These are phyloP conservation scores for Pristiophorus japonicus DNA, from an alignment of 2,113 vertebrate species.

Conservation along the genomic window DNA sequence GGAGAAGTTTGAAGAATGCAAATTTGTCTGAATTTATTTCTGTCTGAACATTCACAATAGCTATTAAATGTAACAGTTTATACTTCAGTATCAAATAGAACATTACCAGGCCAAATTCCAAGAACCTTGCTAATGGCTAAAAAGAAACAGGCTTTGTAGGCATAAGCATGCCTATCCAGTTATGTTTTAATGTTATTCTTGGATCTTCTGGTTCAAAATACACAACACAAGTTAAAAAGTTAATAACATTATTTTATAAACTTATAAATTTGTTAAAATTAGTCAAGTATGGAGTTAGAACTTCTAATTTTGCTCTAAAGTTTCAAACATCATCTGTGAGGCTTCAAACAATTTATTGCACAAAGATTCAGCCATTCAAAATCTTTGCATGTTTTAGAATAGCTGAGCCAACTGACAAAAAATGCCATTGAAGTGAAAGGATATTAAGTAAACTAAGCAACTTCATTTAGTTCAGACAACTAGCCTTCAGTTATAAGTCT, in stretches of 20 bases:
- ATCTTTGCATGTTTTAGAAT: neutral
- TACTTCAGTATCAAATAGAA: slow-evolving; percentile 10
- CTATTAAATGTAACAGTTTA: slow-evolving; percentile 19
- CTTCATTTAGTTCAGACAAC: neutral
- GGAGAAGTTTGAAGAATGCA: slow-evolving; percentile 16
- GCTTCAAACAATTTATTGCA: neutral
- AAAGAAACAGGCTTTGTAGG: slow-evolving; percentile 44
- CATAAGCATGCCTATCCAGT: slow-evolving; percentile 40
- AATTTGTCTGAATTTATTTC: slow-evolving; percentile 8
- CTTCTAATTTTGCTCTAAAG: neutral
- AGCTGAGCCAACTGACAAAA: neutral
- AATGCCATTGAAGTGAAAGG: neutral
- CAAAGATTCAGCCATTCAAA: neutral
- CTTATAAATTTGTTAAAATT: neutral
- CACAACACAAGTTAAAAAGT: neutral
- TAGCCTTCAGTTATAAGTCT: neutral
- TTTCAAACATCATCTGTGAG: neutral
- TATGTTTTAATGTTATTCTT: slow-evolving; percentile 46
- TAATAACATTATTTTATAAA: neutral
- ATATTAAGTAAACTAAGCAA: neutral
- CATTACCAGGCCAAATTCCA: slow-evolving; percentile 28
- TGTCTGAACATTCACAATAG: slow-evolving; percentile 32
- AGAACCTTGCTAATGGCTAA: slow-evolving; percentile 39
- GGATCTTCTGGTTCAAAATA: slow-evolving; percentile 12
- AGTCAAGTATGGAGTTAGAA: neutral